A percentile compares a stretch with the other conserved stretches of the same genome.
phyloP scores from a whole-genome alignment of 2,113 vertebrate genomes.

The Puntigrus tetrazona region DNA sequence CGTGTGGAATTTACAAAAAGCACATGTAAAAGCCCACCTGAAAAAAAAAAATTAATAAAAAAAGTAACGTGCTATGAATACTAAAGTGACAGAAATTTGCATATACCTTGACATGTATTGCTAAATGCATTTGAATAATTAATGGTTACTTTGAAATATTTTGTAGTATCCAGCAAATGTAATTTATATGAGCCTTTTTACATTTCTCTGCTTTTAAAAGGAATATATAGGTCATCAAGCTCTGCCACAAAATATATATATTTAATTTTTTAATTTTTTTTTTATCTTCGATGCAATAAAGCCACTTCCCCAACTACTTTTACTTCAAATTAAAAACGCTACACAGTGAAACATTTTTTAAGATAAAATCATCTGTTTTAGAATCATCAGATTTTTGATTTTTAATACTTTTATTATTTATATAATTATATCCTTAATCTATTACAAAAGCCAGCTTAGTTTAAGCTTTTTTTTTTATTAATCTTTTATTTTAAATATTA shows the following conservation, averaged over 20 bases:
- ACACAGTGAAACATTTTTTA: no score
- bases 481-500: no score
- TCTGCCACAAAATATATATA: not conserved
- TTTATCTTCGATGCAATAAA: no score
- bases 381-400: no score
- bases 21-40: slow-evolving; percentile 86
- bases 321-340: no score
- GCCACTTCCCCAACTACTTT: no score
- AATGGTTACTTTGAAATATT: not conserved
- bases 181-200: not conserved
- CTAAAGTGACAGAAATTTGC: not conserved
- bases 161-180: not conserved
- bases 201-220: not conserved
- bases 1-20: slow-evolving; percentile 87
- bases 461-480: no score
- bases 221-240: not conserved
- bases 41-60: slow-evolving; percentile 2
- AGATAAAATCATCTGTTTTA: no score
- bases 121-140: not conserved
- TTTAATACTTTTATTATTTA: no score
- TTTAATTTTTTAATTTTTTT: no score
- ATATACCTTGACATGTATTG: not conserved
- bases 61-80: not conserved
- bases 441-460: no score
- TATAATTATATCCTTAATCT: no score